Evolutionary conservation across 1,140 invertebrate species (phyloP).

Genomic region (Drosophila sucinea): DNA sequence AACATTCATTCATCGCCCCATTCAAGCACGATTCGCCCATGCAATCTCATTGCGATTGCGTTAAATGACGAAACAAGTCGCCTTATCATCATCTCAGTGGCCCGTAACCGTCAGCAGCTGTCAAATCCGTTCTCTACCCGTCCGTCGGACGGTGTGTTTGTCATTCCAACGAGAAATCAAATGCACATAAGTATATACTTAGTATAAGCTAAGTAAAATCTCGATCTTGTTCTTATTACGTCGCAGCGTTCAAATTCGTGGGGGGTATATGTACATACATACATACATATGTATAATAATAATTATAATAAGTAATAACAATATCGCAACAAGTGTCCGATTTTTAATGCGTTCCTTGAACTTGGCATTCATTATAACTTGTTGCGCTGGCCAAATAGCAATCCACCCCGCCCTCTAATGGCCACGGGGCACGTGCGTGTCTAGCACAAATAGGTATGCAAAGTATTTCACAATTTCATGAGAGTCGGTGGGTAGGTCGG

Average conservation of each 20-base stretch:
- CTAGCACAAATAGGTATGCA: slow-evolving; percentile 30
- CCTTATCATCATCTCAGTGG: slow-evolving; percentile 48
- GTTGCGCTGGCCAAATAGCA: slow-evolving; percentile 41
- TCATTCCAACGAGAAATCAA: slow-evolving; percentile 28
- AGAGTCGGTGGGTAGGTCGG: background rate
- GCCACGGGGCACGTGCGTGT: slow-evolving; percentile 60
- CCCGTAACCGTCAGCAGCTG: slow-evolving; percentile 23
- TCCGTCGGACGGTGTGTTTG: slow-evolving; percentile 14
- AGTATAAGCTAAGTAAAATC: background rate
- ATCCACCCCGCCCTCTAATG: slow-evolving; percentile 16
- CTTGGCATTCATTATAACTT: slow-evolving; percentile 60
- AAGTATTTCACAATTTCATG: slow-evolving; percentile 40
- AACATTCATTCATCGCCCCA: slow-evolving; percentile 47
- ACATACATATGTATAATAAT: too few species aligned
- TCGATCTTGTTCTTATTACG: slow-evolving; percentile 57
- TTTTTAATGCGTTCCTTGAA: slow-evolving; percentile 66
- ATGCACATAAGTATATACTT: background rate
- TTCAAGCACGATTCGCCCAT: slow-evolving; percentile 9
- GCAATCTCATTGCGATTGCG: slow-evolving; percentile 26
- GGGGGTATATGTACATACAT: background rate
- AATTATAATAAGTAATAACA: slow-evolving; percentile 32
- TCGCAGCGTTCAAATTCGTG: slow-evolving; percentile 34
- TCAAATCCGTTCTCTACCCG: slow-evolving; percentile 24
- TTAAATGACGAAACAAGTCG: slow-evolving; percentile 38
- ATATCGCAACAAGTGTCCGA: slow-evolving; percentile 40